Percentiles rank a stretch among this genome's conserved stretches.
Evolutionary conservation across 92 coral and sea anemone species (phyloP).

Genomic region (Palythoa heliodiscus): DNA sequence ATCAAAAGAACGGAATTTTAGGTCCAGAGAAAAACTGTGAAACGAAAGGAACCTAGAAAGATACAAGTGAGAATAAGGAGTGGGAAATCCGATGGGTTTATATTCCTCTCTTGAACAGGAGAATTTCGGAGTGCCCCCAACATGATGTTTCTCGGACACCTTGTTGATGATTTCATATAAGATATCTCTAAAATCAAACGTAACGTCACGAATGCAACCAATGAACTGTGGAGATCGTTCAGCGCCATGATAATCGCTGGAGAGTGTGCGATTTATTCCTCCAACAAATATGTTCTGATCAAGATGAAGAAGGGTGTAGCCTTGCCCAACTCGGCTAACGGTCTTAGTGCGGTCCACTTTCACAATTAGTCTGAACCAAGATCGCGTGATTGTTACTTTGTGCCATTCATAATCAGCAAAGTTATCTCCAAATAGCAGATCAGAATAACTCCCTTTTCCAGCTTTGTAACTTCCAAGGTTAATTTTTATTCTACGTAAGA

Average conservation of each 20-base stretch:
- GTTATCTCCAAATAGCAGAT: conserved; percentile 68
- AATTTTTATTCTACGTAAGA: conserved; percentile 69
- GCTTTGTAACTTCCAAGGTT: conserved; percentile 66
- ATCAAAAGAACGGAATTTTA: conserved; percentile 82
- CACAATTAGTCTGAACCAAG: conserved; percentile 42
- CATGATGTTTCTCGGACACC: conserved; percentile 38
- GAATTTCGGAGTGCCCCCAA: conserved; percentile 53
- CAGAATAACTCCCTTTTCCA: conserved; percentile 56
- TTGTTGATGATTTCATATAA: conserved; percentile 61
- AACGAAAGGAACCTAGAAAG: conserved; percentile 59
- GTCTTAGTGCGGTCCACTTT: conserved; percentile 50
- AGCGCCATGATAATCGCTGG: conserved; percentile 64
- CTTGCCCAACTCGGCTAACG: conserved; percentile 46
- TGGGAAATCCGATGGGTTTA: conserved; percentile 74
- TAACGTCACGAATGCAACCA: conserved; percentile 81
- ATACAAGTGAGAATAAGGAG: conserved; percentile 61
- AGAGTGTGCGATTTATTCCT: conserved; percentile 72
- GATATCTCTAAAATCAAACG: conserved; percentile 68
- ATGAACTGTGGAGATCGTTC: conserved; percentile 61
- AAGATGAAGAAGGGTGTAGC: conserved; percentile 70
- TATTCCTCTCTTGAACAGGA: conserved; percentile 60
- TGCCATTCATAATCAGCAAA: conserved; percentile 94
- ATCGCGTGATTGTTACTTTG: conserved; percentile 60
- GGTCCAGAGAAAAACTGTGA: conserved; percentile 60
- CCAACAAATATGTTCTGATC: conserved; percentile 77